Evolutionary conservation across 2,113 vertebrate species (phyloP).

Genomic region (Copsychus sechellarum): DNA sequence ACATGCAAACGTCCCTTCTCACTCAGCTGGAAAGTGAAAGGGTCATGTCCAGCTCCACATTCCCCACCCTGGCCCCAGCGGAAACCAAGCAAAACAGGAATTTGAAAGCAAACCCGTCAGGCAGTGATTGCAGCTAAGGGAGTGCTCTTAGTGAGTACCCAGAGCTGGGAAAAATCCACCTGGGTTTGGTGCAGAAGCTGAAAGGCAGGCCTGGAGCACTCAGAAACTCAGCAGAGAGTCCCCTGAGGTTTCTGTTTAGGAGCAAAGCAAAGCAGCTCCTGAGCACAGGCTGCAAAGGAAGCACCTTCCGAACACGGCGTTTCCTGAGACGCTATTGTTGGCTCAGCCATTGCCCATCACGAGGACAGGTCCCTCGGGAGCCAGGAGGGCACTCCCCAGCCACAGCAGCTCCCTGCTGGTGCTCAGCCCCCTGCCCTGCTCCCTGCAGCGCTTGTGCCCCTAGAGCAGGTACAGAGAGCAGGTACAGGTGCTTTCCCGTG

Average conservation of each 20-base stretch:
- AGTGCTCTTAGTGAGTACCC: rapidly evolving
- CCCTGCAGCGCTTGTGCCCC: rapidly evolving
- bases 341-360: not conserved
- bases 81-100: not conserved
- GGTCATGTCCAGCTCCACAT: rapidly evolving
- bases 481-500: rapidly evolving
- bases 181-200: not conserved
- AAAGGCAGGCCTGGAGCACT: not conserved
- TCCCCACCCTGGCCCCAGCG: not conserved
- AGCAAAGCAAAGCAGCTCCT: not conserved
- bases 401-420: not conserved
- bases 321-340: not conserved
- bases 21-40: not conserved
- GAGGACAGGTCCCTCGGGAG: not conserved
- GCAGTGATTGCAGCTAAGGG: not conserved
- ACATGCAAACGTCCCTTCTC: not conserved
- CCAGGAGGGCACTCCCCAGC: not conserved
- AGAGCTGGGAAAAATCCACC: not conserved
- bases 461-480: rapidly evolving
- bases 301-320: rapidly evolving
- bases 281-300: not conserved
- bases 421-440: not conserved
- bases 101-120: not conserved
- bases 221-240: not conserved
- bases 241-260: not conserved